Evolutionary conservation across 2,113 vertebrate species (phyloP).

Genomic region (Bubo bubo): DNA sequence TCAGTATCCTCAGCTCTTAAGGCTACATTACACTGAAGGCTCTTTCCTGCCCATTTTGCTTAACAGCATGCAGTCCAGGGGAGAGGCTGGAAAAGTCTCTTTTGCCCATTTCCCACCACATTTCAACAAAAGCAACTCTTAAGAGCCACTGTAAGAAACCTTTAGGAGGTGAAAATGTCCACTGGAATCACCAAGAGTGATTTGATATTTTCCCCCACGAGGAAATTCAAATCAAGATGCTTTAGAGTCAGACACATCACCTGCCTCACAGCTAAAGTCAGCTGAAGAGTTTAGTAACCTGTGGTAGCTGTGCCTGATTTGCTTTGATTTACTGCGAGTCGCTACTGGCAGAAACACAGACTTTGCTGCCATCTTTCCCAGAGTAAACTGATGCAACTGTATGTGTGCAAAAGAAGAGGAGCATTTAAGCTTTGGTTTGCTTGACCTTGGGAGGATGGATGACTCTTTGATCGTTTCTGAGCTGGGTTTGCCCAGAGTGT

Average conservation of each 20-base stretch:
- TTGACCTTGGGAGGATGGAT: background rate
- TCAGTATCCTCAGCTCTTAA: background rate
- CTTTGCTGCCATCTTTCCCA: background rate
- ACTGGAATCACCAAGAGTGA: background rate
- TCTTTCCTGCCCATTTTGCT: background rate
- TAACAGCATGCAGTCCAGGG: background rate
- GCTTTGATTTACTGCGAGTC: background rate
- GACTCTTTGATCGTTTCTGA: background rate
- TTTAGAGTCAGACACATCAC: background rate
- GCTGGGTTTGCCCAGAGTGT: background rate
- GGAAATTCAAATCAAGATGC: background rate
- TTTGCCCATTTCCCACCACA: background rate
- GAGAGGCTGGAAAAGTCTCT: background rate
- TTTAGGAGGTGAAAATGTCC: background rate
- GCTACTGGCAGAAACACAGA: background rate
- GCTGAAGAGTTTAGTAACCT: background rate
- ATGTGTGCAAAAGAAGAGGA: background rate
- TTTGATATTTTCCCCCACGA: background rate
- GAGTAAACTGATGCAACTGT: background rate
- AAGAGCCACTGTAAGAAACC: background rate
- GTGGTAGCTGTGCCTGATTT: background rate
- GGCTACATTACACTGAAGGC: rapidly evolving
- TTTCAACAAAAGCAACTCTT: background rate
- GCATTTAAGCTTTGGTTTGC: background rate
- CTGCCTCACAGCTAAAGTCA: background rate